phyloP scores from a whole-genome alignment of 2,113 vertebrate genomes.

The Stegastes partitus region DNA sequence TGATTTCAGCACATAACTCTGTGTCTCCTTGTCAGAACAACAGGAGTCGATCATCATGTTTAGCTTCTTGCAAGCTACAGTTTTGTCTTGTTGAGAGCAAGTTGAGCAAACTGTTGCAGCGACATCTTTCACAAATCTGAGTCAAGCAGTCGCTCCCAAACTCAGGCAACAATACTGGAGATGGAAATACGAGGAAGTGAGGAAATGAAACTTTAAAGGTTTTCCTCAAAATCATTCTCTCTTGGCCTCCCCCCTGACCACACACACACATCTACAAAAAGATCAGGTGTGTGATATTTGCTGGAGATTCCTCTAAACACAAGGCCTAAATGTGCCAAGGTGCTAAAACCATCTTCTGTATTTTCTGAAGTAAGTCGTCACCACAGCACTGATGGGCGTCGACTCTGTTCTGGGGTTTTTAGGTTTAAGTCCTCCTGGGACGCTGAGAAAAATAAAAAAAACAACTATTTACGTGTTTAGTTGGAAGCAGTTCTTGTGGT shows the following conservation, averaged over 20 bases:
- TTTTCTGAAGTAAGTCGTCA: conserved; percentile 27
- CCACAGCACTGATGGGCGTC: conserved; percentile 32
- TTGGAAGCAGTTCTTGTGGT: neutral
- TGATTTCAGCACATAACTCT: too few species aligned
- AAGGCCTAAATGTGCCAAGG: conserved; percentile 18
- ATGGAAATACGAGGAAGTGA: neutral
- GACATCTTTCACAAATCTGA: neutral
- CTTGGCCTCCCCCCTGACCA: conserved; percentile 21
- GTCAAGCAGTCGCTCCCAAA: neutral
- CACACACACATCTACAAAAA: conserved; percentile 10
- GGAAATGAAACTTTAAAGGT: neutral
- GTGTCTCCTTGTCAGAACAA: too few species aligned
- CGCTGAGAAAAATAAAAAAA: neutral
- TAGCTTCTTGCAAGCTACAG: neutral
- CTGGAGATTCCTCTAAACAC: conserved; percentile 30
- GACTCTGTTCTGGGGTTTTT: conserved; percentile 31
- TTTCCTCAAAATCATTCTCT: conserved; percentile 6
- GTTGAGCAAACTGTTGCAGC: conserved; percentile 9
- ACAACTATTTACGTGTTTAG: neutral
- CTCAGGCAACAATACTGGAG: neutral
- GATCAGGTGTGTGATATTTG: conserved; percentile 46
- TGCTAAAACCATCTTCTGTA: conserved; percentile 34
- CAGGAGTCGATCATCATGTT: neutral
- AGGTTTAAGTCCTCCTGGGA: neutral
- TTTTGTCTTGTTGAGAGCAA: neutral